Evolutionary conservation across 2,888 invertebrate species (phyloP).

Genomic region (Drosophila meridionalis): DNA sequence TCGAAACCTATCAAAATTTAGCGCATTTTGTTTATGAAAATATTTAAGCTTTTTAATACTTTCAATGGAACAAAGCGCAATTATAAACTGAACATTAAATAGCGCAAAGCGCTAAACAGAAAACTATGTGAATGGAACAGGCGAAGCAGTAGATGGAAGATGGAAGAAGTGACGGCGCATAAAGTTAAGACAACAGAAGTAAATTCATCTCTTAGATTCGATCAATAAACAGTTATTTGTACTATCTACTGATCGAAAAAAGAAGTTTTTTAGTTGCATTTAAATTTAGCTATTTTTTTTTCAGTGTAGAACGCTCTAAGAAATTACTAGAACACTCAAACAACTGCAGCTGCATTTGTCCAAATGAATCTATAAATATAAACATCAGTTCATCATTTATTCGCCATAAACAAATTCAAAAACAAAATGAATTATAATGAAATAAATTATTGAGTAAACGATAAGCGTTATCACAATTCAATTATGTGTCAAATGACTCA

Average conservation of each 20-base stretch:
- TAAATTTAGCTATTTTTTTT: neutral
- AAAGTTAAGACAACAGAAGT: too few relatives aligned
- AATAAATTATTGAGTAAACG: neutral
- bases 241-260: too few relatives aligned
- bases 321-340: neutral
- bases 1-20: neutral
- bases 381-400: neutral
- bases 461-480: constrained; percentile 35
- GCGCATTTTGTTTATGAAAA: neutral
- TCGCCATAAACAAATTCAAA: neutral
- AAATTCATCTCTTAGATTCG: too few relatives aligned
- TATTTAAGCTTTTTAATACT: neutral
- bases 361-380: neutral
- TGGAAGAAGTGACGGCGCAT: too few relatives aligned
- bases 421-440: neutral
- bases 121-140: too few relatives aligned
- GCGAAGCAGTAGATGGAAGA: too few relatives aligned
- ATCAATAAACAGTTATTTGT: too few relatives aligned
- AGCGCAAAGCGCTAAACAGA: neutral
- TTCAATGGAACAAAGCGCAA: neutral
- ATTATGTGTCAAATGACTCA: constrained; percentile 14
- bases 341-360: neutral
- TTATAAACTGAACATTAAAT: neutral
- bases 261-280: too few relatives aligned
- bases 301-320: neutral